Percentiles rank a stretch among this genome's conserved stretches.
Conservation (phyloP, 2,113 vertebrate genomes). For the Lampris incognitus region DNA sequence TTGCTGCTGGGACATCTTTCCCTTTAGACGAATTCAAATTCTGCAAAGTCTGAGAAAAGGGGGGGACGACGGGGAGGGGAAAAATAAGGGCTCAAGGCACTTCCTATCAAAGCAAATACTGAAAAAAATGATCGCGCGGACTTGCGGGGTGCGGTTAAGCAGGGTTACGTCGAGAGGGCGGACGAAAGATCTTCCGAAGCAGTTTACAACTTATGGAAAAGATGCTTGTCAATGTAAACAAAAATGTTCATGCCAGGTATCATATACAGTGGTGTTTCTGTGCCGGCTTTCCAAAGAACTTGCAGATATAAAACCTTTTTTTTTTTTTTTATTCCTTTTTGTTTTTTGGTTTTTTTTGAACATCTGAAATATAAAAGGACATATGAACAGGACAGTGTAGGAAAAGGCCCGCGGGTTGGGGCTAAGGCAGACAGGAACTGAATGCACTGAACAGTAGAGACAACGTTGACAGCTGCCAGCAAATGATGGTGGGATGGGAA, state of each 20-base stretch:
- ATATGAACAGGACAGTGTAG: conserved; percentile 65
- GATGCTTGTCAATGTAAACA: conserved; percentile 67
- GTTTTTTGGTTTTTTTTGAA: conserved; percentile 7
- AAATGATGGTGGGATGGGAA: conserved; percentile 14
- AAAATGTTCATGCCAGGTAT: conserved; percentile 43
- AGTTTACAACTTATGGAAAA: conserved; percentile 37
- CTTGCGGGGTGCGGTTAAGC: conserved; percentile 48
- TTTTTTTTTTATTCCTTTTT: conserved; percentile 25
- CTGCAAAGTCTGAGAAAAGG: conserved; percentile 53
- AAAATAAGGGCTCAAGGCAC: conserved; percentile 88
- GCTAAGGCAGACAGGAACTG: conserved; percentile 62
- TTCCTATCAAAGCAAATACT: conserved; percentile 86
- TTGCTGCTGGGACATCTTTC: conserved; percentile 56
- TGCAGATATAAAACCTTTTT: conserved; percentile 28
- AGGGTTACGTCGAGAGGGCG: neutral
- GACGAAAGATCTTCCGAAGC: conserved; percentile 15
- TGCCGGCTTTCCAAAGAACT: conserved; percentile 23
- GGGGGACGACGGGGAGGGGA: conserved; percentile 22
- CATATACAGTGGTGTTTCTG: conserved; percentile 39
- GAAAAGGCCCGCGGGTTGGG: conserved; percentile 78
- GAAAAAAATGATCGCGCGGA: conserved; percentile 61
- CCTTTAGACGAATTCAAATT: conserved; percentile 61
- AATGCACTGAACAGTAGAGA: conserved; percentile 33
- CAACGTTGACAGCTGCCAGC: conserved; percentile 76
- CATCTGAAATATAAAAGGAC: conserved; percentile 19